These are phyloP conservation scores for Microcebus ravelobensis DNA, from an alignment of 2,113 vertebrate species.

Conservation along the genomic window DNA sequence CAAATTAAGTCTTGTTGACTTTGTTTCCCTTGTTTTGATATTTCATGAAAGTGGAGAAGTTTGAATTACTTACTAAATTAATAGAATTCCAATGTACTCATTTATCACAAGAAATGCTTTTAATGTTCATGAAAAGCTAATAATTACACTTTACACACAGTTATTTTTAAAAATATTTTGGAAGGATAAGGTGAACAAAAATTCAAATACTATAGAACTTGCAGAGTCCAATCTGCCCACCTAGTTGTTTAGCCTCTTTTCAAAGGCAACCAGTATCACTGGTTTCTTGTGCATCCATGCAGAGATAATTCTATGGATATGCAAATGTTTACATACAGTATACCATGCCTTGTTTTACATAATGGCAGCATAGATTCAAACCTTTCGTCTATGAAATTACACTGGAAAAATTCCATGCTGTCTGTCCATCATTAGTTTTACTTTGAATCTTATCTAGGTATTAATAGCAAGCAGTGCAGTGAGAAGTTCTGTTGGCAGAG, in stretches of 20 bases:
- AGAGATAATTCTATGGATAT: not conserved
- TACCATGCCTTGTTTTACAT: not conserved
- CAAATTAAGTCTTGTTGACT: not conserved
- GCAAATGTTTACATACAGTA: not conserved
- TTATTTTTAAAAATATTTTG: constrained; percentile 24
- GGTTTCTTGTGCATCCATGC: not conserved
- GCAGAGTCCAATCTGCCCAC: not conserved
- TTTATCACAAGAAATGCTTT: not conserved
- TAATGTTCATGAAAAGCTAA: constrained; percentile 1
- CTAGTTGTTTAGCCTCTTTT: not conserved
- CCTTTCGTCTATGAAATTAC: not conserved
- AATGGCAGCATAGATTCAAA: not conserved
- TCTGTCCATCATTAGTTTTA: not conserved
- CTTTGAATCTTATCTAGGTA: not conserved
- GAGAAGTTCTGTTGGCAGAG: not conserved
- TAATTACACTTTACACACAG: not conserved
- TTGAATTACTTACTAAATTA: not conserved
- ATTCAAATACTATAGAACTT: not conserved
- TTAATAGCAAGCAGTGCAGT: not conserved
- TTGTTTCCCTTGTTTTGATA: constrained; percentile 28
- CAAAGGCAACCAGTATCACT: not conserved
- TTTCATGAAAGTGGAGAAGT: not conserved
- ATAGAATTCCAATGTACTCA: not conserved
- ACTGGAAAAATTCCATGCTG: not conserved
- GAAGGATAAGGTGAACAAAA: not conserved